Conservation (phyloP, 2,113 vertebrate genomes). For the Phoenicopterus ruber region DNA sequence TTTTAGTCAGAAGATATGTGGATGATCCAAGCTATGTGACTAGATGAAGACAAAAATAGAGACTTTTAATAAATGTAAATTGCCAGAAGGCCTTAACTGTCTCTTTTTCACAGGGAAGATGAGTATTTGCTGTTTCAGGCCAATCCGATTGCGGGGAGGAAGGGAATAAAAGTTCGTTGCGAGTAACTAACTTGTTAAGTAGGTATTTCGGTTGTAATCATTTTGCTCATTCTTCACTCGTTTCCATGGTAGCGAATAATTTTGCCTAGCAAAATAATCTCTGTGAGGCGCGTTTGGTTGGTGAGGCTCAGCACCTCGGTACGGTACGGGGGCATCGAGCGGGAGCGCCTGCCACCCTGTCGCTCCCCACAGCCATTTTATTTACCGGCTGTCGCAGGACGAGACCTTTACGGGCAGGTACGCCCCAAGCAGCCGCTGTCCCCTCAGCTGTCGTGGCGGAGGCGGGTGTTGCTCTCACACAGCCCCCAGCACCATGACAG, state of each 20-base stretch:
- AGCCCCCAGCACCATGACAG: neutral
- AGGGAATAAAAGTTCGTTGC: neutral
- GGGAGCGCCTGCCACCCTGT: accelerated
- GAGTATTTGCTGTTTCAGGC: neutral
- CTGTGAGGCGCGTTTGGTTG: accelerated
- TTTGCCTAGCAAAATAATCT: neutral
- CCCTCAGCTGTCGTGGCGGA: accelerated
- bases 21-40: constrained; percentile 48
- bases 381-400: accelerated
- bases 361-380: accelerated
- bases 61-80: constrained; percentile 49
- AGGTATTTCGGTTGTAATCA: neutral
- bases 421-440: accelerated
- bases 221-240: neutral
- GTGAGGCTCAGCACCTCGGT: neutral
- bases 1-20: constrained; percentile 40
- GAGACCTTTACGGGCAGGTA: neutral
- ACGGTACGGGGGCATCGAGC: accelerated
- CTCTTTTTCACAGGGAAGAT: neutral
- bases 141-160: neutral
- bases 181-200: neutral
- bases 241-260: neutral
- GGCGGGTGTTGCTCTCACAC: neutral
- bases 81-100: constrained; percentile 23
- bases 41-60: constrained; percentile 47